These are phyloP conservation scores for Lasius fuliginosus DNA, from an alignment of 2,888 invertebrate species.

Conservation along the genomic window DNA sequence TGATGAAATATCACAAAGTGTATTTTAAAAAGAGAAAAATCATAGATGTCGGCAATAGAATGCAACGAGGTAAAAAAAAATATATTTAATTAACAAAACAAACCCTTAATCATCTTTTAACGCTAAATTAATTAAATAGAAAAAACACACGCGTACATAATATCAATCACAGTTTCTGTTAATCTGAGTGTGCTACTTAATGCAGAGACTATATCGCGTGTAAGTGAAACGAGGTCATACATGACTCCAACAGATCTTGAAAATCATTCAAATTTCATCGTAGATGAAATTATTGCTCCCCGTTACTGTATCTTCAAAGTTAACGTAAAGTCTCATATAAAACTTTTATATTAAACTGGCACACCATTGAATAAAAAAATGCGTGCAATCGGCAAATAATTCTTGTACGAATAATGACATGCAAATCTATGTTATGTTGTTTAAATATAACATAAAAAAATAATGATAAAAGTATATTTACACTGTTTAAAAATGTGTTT, in stretches of 20 bases:
- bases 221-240: slow-evolving; percentile 47
- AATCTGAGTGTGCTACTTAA: slow-evolving; percentile 23
- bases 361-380: not conserved
- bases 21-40: not conserved
- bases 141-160: not conserved
- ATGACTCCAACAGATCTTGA: not conserved
- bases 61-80: not conserved
- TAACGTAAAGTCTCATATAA: slow-evolving; percentile 4
- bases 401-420: not conserved
- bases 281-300: slow-evolving; percentile 17
- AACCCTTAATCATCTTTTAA: not conserved
- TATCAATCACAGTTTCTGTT: slow-evolving; percentile 59
- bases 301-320: slow-evolving; percentile 18
- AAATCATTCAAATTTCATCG: not conserved
- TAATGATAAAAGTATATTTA: not conserved
- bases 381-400: not conserved
- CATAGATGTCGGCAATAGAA: not conserved
- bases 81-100: slow-evolving; percentile 21
- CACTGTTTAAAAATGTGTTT: not conserved
- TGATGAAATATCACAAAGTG: not conserved
- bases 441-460: not conserved
- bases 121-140: slow-evolving; percentile 19
- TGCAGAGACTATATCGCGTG: slow-evolving; percentile 3
- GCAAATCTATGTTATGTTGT: not conserved
- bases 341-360: slow-evolving; percentile 52